Percentiles rank a stretch among this genome's conserved stretches.
Conservation (phyloP, 1,140 invertebrate species). For the Helicoverpa armigera region DNA sequence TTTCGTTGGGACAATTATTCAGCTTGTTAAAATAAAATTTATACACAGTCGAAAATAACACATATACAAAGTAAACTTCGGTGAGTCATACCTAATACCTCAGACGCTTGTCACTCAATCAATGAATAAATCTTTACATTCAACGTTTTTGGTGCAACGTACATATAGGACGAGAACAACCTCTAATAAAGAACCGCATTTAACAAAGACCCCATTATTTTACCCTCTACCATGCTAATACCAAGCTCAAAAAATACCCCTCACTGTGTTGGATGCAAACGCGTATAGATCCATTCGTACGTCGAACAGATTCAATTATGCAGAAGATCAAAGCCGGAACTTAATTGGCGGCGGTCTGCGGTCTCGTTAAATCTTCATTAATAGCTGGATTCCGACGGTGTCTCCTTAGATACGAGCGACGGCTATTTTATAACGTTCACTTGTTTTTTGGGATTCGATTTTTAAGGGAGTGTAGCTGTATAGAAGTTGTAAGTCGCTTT, state of each 20-base stretch:
- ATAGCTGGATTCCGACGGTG: slow-evolving; percentile 49
- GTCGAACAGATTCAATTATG: slow-evolving; percentile 54
- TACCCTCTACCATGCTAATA: not conserved
- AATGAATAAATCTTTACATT: too few species aligned
- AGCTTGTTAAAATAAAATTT: too few species aligned
- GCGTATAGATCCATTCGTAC: slow-evolving; percentile 27
- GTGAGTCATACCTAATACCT: too few species aligned
- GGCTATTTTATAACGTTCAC: not conserved
- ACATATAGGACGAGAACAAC: not conserved
- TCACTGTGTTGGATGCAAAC: not conserved
- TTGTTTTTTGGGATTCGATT: not conserved
- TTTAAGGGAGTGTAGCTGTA: not conserved
- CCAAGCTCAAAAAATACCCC: slow-evolving; percentile 22
- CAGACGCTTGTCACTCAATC: too few species aligned
- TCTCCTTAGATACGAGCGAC: slow-evolving; percentile 48
- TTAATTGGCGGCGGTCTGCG: slow-evolving; percentile 56
- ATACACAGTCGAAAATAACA: too few species aligned
- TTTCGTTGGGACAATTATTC: too few species aligned
- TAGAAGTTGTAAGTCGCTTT: too few species aligned
- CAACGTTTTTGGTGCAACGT: not conserved
- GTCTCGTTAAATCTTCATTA: slow-evolving; percentile 58
- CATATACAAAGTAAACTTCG: too few species aligned
- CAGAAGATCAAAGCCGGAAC: slow-evolving; percentile 51
- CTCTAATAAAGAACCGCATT: not conserved
- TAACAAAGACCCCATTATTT: not conserved